Evolutionary conservation across 2,113 vertebrate genomes (phyloP), one percentile per base, ranked within the genome.

Genomic region (Pollachius pollachius): DNA sequence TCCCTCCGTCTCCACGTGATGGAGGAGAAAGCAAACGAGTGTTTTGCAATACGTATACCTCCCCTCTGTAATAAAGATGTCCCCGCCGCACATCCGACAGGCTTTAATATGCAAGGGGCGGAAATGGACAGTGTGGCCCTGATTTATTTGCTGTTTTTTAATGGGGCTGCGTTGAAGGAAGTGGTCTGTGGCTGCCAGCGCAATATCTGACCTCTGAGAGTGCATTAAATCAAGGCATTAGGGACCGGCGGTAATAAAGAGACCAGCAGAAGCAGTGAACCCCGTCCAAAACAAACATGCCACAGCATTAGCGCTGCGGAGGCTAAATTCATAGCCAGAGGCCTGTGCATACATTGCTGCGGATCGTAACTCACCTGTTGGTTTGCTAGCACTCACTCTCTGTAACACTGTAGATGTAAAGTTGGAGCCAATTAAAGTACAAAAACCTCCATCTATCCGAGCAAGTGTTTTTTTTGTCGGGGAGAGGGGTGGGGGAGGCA

Each of bases 111-210:
- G 80, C 78, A 77, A 73, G 75, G 41, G 74, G 75, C 74, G 73
- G 62, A 77, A 78, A 83, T 84, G 82, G 73, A 80, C 67, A 67
- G 73, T 54, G 65, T 57, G 68, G 69, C 54, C 63, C 72, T 85
- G 88, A 89, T 90, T 91, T 90, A 87, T 92, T 88, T 84, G 75
- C 76, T 69, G 70, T 84, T 88, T 88, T 88, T 91, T 89, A 89
- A 90, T 81, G 82, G 78, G 73, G 81, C 80, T 70, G 77, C 64
- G 80, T 82, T 74, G 77, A 83, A 83, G 83, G 65, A 85, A 88
- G 82, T 74, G 77, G 82, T 80, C 81, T 81, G 80, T 83, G 77
- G 84, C 88, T 87, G 85, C 82, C 87, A 85, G 82, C 69, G 63
- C 74, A 79, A 89, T 87, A 82, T 89, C 83, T 90, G 90, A 91